Base-by-base conservation (phyloP, 2,888 invertebrate species). In the Taphrorychus bicolor region DNA sequence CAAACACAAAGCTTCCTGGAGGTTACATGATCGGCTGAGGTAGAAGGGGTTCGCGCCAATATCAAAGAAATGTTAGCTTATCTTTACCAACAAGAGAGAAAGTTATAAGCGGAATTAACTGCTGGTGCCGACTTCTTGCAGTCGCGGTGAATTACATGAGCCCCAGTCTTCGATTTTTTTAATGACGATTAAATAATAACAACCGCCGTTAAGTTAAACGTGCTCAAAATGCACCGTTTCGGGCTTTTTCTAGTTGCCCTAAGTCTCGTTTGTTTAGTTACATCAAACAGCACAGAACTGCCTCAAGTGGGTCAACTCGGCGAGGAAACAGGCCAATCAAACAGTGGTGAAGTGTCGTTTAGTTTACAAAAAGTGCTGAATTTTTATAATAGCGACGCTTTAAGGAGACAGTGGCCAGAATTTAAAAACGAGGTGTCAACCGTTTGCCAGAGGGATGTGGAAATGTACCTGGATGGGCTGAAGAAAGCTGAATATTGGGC, bases 401-500 rank as follows among this genome's bases (percentile, higher is more conserved):
- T 88, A 72, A 83, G 85, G 70, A 79, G 77, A n/a, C 87, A 87
- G 77, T 90, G 89, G 88, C 73, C 74, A 0, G 80, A 82, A 19
- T 74, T 77, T 5, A 81, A 85, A 45, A 84, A 84, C 66, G 82
- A 82, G 32, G 79, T 90, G 66, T 78, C 81, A 2, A 82, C 83
- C 0, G 80, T 82, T 42, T 91, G 91, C 75, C 81, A 81, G 53
- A 81, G 81, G 22, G 86, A 90, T 71, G 80, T 90, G 82, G 85
- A 87, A 74, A 79, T 81, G 40, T 91, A 88, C 76, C 83, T 91
- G 42, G 82, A 84, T 9, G 88, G 88, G 1, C 81, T 91, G 32
- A 77, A 79, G 62, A 83, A 84, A 52, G 86, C 86, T 59, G 83
- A 85, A 58, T 83, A 87, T 7, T 91, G 91, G 91, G 91, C 91